phyloP scores from a whole-genome alignment of 2,888 invertebrate species.

The Xestia xanthographa region DNA sequence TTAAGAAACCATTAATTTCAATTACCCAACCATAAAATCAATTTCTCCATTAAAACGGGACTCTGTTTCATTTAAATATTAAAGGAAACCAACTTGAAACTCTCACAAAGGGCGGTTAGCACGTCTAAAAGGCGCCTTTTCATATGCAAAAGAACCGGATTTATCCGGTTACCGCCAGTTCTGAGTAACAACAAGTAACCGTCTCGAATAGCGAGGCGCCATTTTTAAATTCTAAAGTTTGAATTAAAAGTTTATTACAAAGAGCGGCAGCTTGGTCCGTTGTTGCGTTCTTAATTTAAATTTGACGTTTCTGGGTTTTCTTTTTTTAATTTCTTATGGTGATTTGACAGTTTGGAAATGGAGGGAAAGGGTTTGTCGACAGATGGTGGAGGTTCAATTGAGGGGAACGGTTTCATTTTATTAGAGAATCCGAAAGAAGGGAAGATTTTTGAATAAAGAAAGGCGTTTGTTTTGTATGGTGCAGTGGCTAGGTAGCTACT shows the following conservation, averaged over 20 bases:
- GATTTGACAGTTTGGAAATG: constrained; percentile 35
- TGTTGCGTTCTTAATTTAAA: constrained; percentile 54
- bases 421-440: background rate
- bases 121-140: constrained; percentile 64
- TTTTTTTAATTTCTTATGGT: constrained; percentile 32
- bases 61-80: constrained; percentile 62
- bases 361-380: background rate
- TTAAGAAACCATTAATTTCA: constrained; percentile 3
- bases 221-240: constrained; percentile 62
- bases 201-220: constrained; percentile 55
- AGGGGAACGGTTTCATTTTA: background rate
- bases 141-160: constrained; percentile 69
- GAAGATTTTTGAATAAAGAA: background rate
- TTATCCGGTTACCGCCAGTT: constrained; percentile 63
- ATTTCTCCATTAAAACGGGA: constrained; percentile 49
- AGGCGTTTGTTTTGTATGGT: background rate
- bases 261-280: constrained; percentile 45
- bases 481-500: background rate
- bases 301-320: constrained; percentile 39
- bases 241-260: constrained; percentile 46
- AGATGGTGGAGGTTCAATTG: background rate
- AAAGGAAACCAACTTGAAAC: constrained; percentile 60
- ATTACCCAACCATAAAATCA: constrained; percentile 35
- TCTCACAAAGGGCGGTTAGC: constrained; percentile 59
- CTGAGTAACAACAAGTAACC: constrained; percentile 62